Evolutionary conservation across 2,113 vertebrate genomes (phyloP), one percentile per base, ranked within the genome.

Genomic region (Phodopus roborovskii): DNA sequence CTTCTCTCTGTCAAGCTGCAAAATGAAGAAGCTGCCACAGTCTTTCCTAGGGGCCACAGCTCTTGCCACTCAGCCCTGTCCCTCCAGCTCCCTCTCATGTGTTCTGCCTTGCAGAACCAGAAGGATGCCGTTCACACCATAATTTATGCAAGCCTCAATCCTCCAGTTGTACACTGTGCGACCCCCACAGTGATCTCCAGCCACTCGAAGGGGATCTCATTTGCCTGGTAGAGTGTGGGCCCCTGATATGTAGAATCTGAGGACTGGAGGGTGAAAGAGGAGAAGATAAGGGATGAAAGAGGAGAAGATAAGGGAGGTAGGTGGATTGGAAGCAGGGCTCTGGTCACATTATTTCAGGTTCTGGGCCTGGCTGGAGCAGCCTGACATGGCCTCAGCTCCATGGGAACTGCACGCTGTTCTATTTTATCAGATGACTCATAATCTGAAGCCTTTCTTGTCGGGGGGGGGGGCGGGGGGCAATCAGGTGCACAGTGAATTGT

Each of bases 361-460:
- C 95, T 7, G 60, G 78, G 90, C 88, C 78, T 70, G 82, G 73
- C 92, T 17, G 9, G 83, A 86, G 87, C 87, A 70, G 95, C 62
- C 93, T 42, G 68, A 42, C 78, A 53, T 24, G 58, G 92, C 88
- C 88, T 74, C 7, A 30, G 24, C 86, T 60, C 88, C n/a, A 15
- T 33, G 90, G 83, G 94, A 96, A 92, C 73, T 0, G 2, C 68
- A 22, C 0, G 3, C 87, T 90, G 84, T n/a, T 94, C 92, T 75
- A 3, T 88, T 90, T 92, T 77, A 48, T 56, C 1, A 16, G 93
- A 91, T 95, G 97, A 97, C 96, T 97, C 97, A 96, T 82, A 96
- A 94, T 79, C 68, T 17, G 70, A 94, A 87, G 90, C 82, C 77
- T 97, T 88, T 94, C 94, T 97, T 48, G 66, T 90, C 11, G 39